Evolutionary conservation across 2,113 vertebrate species (phyloP).

Genomic region (Siniperca chuatsi): DNA sequence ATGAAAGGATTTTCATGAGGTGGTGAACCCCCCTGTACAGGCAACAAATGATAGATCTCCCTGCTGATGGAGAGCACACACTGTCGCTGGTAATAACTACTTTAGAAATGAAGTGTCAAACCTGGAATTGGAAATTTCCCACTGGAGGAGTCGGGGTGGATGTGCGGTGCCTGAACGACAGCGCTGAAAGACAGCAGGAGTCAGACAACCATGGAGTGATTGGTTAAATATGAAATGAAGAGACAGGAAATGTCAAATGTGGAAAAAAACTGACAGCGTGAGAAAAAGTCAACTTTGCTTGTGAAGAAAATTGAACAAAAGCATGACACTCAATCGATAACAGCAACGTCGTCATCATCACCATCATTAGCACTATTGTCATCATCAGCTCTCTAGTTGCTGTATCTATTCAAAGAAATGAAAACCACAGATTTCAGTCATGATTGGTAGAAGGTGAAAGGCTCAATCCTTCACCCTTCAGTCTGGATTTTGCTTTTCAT

Average conservation of each 20-base stretch:
- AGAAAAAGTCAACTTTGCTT: background rate
- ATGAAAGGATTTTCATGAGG: conserved; percentile 9
- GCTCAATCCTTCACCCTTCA: background rate
- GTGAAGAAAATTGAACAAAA: background rate
- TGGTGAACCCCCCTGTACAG: background rate
- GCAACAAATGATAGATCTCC: conserved; percentile 12
- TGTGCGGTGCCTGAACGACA: background rate
- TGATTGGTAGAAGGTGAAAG: background rate
- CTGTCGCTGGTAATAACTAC: conserved; percentile 25
- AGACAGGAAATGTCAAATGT: background rate
- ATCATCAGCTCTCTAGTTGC: background rate
- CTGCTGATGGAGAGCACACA: conserved; percentile 10
- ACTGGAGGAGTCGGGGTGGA: background rate
- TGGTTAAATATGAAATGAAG: conserved; percentile 25
- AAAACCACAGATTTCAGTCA: background rate
- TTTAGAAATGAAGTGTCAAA: conserved; percentile 24
- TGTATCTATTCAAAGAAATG: conserved; percentile 7
- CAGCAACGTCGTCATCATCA: background rate
- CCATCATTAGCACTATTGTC: background rate
- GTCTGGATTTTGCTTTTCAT: background rate
- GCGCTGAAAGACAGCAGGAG: background rate
- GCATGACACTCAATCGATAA: background rate
- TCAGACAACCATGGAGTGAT: background rate
- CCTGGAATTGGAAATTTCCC: conserved; percentile 6
- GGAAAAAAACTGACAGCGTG: conserved; percentile 17